These are phyloP conservation scores for Pollenia amentaria DNA, from an alignment of 2,888 invertebrate species.

Conservation along the genomic window DNA sequence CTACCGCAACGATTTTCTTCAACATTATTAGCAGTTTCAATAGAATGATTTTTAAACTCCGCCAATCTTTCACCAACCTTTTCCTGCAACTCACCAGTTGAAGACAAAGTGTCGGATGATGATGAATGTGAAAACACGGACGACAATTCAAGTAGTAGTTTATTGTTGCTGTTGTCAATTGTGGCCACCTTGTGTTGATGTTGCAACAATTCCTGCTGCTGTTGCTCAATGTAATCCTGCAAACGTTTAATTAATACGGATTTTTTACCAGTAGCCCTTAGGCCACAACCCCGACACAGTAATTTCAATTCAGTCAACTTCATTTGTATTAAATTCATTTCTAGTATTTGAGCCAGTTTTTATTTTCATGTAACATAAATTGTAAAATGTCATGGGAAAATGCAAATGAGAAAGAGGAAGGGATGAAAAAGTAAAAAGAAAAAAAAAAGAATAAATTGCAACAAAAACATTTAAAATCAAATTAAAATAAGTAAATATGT, in stretches of 20 bases:
- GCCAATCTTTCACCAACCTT: not conserved
- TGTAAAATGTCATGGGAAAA: constrained; percentile 10
- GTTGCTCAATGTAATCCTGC: constrained; percentile 68
- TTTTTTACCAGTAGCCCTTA: constrained; percentile 78
- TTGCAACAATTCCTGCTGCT: constrained; percentile 28
- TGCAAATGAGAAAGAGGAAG: not conserved
- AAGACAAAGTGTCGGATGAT: constrained; percentile 12
- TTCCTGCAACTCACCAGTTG: constrained; percentile 8
- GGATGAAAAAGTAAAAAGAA: constrained; percentile 1
- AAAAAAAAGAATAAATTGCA: not conserved
- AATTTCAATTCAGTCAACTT: constrained; percentile 78
- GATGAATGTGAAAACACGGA: constrained; percentile 48
- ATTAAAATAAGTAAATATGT: too few relatives aligned
- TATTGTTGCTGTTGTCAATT: constrained; percentile 36
- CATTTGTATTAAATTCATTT: constrained; percentile 73
- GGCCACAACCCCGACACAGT: constrained; percentile 78
- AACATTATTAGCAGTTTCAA: constrained; percentile 9
- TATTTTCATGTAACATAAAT: not conserved
- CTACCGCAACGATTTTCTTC: constrained; percentile 24
- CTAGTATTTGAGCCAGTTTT: constrained; percentile 17
- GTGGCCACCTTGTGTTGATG: constrained; percentile 49
- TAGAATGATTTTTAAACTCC: not conserved
- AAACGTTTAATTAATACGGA: constrained; percentile 79
- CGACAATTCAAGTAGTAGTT: constrained; percentile 1
- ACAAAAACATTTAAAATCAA: not conserved